Evolutionary conservation across 2,797 vertebrate species (phyloP), one percentile per base, ranked within the genome.

Genomic region (Jordanella pulchra): DNA sequence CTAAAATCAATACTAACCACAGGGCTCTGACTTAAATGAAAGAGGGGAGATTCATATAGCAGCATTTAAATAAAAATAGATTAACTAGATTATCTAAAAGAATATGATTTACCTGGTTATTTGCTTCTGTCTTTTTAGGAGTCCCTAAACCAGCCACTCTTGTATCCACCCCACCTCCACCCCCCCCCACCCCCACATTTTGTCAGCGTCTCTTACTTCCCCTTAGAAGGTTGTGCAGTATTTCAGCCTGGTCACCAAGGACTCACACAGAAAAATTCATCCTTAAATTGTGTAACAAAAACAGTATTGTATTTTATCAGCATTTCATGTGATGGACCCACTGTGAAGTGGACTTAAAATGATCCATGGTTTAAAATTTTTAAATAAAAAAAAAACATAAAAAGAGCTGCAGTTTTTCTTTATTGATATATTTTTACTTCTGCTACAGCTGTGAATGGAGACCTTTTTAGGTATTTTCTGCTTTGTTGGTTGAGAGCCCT

Each of bases 41-140:
- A 69, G 45, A 53, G 58, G 68, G 51, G 60, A 79, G 78, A 89
- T 81, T 87, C 82, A 85, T 73, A 74, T 35, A 35, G 32, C 53
- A 51, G 78, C 72, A 66, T 78, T 60, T 65, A 21, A 83, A 74
- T 85, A 83, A 86, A 88, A 89, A 86, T 67, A 85, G 80, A 88
- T 87, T 39, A n/a, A n/a, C n/a, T n/a, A n/a, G n/a, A n/a, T n/a
- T n/a, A n/a, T n/a, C n/a, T n/a, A n/a, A n/a, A 67, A 60, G 71
- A 69, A 45, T 79, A 77, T 80, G 81, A 63, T 58, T 44, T 73
- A 81, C 15, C 5, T 17, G 17, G 48, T 35, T 48, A 30, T 70
- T 73, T 69, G 67, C 65, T 54, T 45, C 61, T 7, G 12, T 18
- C 71, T 61, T 82, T 71, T 67, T 66, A 28, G 72, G 71, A 81